phyloP scores from a whole-genome alignment of 2,113 vertebrate species.

The Alethe diademata region DNA sequence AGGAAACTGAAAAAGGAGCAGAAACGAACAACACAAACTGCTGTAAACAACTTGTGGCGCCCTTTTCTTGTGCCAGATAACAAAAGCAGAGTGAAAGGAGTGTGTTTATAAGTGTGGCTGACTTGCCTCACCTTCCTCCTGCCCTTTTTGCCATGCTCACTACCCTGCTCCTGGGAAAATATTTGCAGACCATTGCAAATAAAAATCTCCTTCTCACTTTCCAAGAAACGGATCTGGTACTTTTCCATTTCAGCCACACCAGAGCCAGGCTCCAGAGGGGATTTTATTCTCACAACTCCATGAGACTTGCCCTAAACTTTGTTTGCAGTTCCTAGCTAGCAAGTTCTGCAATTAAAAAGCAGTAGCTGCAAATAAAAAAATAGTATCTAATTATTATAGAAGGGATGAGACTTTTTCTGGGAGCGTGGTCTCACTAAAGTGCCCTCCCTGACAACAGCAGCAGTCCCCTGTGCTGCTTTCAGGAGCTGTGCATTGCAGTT shows the following conservation, averaged over 20 bases:
- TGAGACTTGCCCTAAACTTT: not conserved
- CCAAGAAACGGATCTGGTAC: slow-evolving; percentile 69
- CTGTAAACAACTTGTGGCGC: not conserved
- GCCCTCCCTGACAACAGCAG: not conserved
- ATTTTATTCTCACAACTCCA: slow-evolving; percentile 1
- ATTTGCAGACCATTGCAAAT: slow-evolving; percentile 44
- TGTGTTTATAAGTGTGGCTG: not conserved
- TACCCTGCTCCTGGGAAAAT: slow-evolving; percentile 22
- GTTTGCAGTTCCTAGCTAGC: not conserved
- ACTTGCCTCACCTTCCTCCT: slow-evolving; percentile 20
- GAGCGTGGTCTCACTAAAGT: not conserved
- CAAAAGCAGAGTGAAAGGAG: slow-evolving; percentile 2
- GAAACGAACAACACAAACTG: not conserved
- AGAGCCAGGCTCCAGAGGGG: not conserved
- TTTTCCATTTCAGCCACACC: slow-evolving; percentile 69
- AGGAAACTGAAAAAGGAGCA: not conserved
- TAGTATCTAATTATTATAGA: not conserved
- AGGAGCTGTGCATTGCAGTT: not conserved
- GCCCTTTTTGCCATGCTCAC: not conserved
- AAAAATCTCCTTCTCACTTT: slow-evolving; percentile 69
- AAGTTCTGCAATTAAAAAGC: slow-evolving; percentile 13
- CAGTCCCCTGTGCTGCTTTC: not conserved
- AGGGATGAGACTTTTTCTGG: not conserved
- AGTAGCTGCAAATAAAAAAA: not conserved
- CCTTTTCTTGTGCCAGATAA: not conserved